A percentile compares a stretch with the other conserved stretches of the same genome.
Evolutionary conservation across 2,797 vertebrate species (phyloP).

Genomic region (Pelochelys cantorii): DNA sequence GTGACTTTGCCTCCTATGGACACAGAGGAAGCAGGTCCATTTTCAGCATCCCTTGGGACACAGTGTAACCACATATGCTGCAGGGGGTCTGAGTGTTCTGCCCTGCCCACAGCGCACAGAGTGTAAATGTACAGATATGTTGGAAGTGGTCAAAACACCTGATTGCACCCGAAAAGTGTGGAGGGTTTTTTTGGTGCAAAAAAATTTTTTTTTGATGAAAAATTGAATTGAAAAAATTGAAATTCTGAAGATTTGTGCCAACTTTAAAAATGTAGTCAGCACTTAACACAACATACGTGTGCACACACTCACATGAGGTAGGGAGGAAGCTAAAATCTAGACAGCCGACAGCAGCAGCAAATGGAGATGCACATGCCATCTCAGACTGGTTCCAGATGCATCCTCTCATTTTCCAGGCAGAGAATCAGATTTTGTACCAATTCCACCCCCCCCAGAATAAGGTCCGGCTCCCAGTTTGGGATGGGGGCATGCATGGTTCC

Average conservation of each 20-base stretch:
- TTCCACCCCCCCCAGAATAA: neutral
- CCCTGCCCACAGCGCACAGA: neutral
- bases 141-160: neutral
- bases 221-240: neutral
- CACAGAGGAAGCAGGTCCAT: neutral
- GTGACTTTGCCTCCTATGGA: neutral
- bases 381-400: neutral
- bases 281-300: neutral
- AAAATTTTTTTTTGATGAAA: neutral
- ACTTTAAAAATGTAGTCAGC: neutral
- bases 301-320: neutral
- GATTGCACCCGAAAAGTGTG: neutral
- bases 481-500: neutral
- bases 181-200: neutral
- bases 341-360: neutral
- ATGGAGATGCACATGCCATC: neutral
- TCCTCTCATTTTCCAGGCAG: neutral
- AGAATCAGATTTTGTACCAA: neutral
- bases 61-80: neutral
- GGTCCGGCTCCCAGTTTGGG: neutral
- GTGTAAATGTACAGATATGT: neutral
- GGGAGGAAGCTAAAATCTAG: neutral
- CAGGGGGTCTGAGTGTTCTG: too few relatives aligned
- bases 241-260: neutral
- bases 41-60: neutral